Percentiles rank a stretch among this genome's conserved stretches.
Evolutionary conservation across 2,113 vertebrate species (phyloP).

Genomic region (Sinosuthora webbiana): DNA sequence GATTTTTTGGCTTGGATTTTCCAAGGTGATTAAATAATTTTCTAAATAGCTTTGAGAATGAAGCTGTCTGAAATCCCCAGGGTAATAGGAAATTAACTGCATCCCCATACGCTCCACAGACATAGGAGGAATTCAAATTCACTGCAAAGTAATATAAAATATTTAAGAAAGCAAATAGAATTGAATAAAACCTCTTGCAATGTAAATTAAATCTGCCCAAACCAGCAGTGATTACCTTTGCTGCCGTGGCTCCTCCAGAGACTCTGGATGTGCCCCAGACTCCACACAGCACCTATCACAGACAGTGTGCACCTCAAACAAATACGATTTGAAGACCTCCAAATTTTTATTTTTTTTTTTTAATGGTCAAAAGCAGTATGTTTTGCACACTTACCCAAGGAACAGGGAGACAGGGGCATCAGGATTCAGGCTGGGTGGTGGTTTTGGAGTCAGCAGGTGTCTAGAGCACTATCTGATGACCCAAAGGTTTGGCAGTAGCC

Average conservation of each 20-base stretch:
- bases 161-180: conserved; percentile 38
- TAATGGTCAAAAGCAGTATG: not conserved
- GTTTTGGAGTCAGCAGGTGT: not conserved
- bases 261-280: rapidly evolving
- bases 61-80: conserved; percentile 33
- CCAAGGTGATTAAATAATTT: conserved; percentile 51
- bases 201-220: not conserved
- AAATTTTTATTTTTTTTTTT: not conserved
- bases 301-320: rapidly evolving
- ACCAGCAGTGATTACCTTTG: not conserved
- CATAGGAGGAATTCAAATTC: not conserved
- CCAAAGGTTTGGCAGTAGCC: not conserved
- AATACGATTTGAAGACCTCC: rapidly evolving
- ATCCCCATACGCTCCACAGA: not conserved
- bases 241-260: not conserved
- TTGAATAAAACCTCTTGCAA: not conserved
- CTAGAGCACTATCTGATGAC: not conserved
- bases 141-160: not conserved
- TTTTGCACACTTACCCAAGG: not conserved
- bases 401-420: not conserved
- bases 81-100: conserved; percentile 4
- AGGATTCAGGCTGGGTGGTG: not conserved
- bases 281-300: rapidly evolving
- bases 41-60: conserved; percentile 15
- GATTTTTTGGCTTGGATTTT: conserved; percentile 19